Percentiles rank a stretch among this genome's conserved stretches.
phyloP scores from a whole-genome alignment of 1,140 invertebrate genomes.

The Cardiocondyla obscurior region DNA sequence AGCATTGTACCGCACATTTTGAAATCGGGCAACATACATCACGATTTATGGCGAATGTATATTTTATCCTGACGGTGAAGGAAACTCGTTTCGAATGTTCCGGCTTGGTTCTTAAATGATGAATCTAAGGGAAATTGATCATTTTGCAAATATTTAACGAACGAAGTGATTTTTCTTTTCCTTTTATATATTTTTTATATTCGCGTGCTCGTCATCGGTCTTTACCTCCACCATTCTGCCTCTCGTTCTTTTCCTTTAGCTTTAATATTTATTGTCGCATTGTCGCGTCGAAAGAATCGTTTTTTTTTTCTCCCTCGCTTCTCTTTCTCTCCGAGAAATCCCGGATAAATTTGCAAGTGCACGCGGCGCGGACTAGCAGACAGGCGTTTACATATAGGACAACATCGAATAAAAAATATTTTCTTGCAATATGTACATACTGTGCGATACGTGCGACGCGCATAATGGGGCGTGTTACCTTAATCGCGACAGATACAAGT shows the following conservation, averaged over 20 bases:
- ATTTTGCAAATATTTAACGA: background rate
- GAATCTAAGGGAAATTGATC: background rate
- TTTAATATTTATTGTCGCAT: background rate
- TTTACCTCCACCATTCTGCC: background rate
- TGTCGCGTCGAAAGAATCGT: background rate
- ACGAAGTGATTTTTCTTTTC: background rate
- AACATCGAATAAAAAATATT: constrained; percentile 3
- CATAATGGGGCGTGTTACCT: background rate
- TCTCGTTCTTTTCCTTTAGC: background rate
- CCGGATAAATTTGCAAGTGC: background rate
- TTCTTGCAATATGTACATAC: background rate
- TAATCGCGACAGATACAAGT: background rate
- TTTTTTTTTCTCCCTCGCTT: no score
- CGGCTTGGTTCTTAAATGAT: background rate
- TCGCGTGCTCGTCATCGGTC: no score
- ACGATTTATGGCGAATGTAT: background rate
- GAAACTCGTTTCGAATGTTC: background rate
- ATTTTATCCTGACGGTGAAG: background rate
- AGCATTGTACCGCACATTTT: background rate
- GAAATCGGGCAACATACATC: background rate
- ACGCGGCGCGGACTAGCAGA: background rate
- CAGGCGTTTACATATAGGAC: background rate
- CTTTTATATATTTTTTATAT: background rate
- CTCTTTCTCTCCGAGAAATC: background rate
- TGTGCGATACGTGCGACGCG: background rate